Conservation (phyloP, 1,140 invertebrate species). For the Idris sp. region DNA sequence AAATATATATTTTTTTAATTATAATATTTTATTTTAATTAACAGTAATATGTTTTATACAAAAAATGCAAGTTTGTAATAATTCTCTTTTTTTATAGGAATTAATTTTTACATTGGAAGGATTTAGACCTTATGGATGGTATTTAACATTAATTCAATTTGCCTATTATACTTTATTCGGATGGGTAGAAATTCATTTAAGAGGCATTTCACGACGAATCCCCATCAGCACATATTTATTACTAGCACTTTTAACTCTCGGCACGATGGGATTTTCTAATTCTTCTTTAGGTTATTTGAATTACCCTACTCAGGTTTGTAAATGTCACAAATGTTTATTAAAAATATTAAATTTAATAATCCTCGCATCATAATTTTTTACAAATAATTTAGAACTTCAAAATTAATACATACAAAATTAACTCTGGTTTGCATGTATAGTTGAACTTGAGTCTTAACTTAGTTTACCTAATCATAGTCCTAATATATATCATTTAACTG, state of each 20-base stretch:
- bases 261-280: conserved; percentile 98
- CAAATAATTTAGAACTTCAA: too few relatives aligned
- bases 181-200: conserved; percentile 84
- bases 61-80: neutral
- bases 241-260: conserved; percentile 91
- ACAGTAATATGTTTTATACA: too few relatives aligned
- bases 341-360: too few relatives aligned
- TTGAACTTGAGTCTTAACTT: too few relatives aligned
- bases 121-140: conserved; percentile 94
- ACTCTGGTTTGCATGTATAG: too few relatives aligned
- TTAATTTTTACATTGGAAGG: conserved; percentile 93
- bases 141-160: conserved; percentile 95
- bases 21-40: too few relatives aligned
- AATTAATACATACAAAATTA: too few relatives aligned
- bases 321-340: too few relatives aligned
- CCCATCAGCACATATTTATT: conserved; percentile 89
- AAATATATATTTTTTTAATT: too few relatives aligned
- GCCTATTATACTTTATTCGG: conserved; percentile 90
- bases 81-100: conserved; percentile 81
- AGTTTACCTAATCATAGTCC: too few relatives aligned
- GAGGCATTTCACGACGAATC: conserved; percentile 84
- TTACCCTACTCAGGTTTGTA: conserved; percentile 88
- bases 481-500: too few relatives aligned
- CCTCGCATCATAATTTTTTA: too few relatives aligned
- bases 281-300: conserved; percentile 96